Evolutionary conservation across 2,888 invertebrate species (phyloP).

Genomic region (Imbricaverruca yamaguchii): DNA sequence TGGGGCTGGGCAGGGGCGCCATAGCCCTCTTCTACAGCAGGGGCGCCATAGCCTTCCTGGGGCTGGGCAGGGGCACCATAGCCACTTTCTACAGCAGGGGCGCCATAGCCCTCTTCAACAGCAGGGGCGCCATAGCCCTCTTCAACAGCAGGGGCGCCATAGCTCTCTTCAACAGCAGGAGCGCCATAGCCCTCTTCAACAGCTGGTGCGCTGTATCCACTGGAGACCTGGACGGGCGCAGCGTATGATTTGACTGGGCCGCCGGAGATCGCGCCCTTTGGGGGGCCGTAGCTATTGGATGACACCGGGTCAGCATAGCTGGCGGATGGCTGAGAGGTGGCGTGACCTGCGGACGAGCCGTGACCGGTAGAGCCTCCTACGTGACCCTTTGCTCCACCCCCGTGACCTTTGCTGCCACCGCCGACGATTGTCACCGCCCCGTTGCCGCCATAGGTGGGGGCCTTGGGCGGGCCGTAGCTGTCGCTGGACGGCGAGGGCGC

Average conservation of each 20-base stretch:
- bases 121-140: background rate
- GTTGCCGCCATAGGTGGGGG: background rate
- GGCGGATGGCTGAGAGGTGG: background rate
- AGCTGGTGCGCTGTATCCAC: background rate
- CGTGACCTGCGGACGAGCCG: background rate
- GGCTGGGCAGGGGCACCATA: background rate
- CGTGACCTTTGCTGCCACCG: background rate
- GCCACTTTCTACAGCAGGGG: background rate
- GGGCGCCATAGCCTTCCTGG: background rate
- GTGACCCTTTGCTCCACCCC: constrained; percentile 1
- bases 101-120: background rate
- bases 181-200: background rate
- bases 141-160: background rate
- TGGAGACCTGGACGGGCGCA: background rate
- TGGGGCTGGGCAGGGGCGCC: background rate
- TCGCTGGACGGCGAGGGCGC: background rate
- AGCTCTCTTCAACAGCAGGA: background rate
- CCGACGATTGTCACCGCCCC: constrained; percentile 3
- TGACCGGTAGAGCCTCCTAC: background rate
- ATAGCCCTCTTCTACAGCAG: background rate
- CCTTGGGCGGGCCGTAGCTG: constrained; percentile 7
- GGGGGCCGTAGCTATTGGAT: background rate
- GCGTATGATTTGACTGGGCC: background rate
- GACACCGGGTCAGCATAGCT: background rate
- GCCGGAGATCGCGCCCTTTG: constrained; percentile 3